Conservation (phyloP, 92 coral and sea anemone species). For the Nematostella vectensis region DNA sequence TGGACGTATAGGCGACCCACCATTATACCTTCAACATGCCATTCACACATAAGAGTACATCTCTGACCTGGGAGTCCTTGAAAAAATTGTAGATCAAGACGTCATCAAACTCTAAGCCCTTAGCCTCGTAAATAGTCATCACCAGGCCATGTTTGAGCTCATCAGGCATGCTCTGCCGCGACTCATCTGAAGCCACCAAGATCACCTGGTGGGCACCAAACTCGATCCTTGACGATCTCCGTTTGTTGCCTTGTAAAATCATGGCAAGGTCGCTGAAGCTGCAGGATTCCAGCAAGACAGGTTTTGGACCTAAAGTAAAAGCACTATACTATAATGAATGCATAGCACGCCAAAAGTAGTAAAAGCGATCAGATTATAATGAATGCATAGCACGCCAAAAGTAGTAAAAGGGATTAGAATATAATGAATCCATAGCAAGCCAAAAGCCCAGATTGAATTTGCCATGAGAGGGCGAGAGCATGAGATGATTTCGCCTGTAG, state of each 20-base stretch:
- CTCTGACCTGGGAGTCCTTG: conserved; percentile 83
- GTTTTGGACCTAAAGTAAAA: conserved; percentile 90
- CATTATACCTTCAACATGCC: too few relatives aligned
- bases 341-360: too few relatives aligned
- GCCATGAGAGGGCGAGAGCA: too few relatives aligned
- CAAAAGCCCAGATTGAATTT: too few relatives aligned
- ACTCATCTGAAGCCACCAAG: conserved; percentile 79
- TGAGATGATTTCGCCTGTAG: too few relatives aligned
- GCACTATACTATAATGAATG: too few relatives aligned
- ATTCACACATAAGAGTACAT: too few relatives aligned
- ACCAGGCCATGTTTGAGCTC: conserved; percentile 80
- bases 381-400: too few relatives aligned
- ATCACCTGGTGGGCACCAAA: conserved; percentile 95
- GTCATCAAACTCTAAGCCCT: conserved; percentile 92
- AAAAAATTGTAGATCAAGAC: conserved; percentile 88
- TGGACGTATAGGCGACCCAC: too few relatives aligned
- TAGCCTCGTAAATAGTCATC: conserved; percentile 87
- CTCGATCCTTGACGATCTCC: conserved; percentile 79
- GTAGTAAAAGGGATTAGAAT: too few relatives aligned
- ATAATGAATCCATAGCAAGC: too few relatives aligned
- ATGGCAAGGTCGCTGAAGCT: conserved; percentile 83
- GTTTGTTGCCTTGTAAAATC: conserved; percentile 80
- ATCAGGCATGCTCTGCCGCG: conserved; percentile 78
- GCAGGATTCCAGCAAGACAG: conserved; percentile 83
- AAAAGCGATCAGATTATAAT: too few relatives aligned